Percentiles rank a stretch among this genome's conserved stretches.
These are phyloP conservation scores for Anthonomus grandis DNA, from an alignment of 1,140 invertebrate species.

Conservation along the genomic window DNA sequence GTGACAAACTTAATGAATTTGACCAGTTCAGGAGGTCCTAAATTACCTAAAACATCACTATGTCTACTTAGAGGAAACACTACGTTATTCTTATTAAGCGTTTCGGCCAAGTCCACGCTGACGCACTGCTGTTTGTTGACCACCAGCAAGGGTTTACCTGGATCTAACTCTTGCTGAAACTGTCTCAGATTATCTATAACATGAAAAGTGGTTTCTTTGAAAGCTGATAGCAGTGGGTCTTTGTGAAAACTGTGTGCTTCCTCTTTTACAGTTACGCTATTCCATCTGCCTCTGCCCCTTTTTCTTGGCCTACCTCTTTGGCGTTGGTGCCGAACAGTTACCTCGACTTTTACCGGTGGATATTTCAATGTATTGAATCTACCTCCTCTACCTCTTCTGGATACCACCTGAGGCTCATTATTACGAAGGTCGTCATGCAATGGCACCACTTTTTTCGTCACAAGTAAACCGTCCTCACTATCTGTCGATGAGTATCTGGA, in stretches of 20 bases:
- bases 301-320: constrained; percentile 2
- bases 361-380: too few species aligned
- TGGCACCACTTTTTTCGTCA: constrained; percentile 23
- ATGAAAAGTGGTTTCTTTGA: not conserved
- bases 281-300: not conserved
- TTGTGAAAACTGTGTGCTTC: not conserved
- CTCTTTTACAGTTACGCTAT: not conserved
- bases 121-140: constrained; percentile 2
- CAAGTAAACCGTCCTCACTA: constrained; percentile 9
- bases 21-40: not conserved
- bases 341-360: too few species aligned
- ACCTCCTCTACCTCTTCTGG: too few species aligned
- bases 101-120: not conserved
- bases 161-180: constrained; percentile 11
- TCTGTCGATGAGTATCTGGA: too few species aligned
- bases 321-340: too few species aligned
- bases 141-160: constrained; percentile 13
- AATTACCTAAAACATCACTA: not conserved
- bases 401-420: too few species aligned
- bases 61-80: constrained; percentile 4
- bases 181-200: constrained; percentile 2
- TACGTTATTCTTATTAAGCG: constrained; percentile 16
- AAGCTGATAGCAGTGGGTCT: too few species aligned
- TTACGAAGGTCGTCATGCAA: too few species aligned
- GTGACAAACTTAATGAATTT: not conserved